Evolutionary conservation across 2,113 vertebrate genomes (phyloP).

Genomic region (Typhlomys cinereus): DNA sequence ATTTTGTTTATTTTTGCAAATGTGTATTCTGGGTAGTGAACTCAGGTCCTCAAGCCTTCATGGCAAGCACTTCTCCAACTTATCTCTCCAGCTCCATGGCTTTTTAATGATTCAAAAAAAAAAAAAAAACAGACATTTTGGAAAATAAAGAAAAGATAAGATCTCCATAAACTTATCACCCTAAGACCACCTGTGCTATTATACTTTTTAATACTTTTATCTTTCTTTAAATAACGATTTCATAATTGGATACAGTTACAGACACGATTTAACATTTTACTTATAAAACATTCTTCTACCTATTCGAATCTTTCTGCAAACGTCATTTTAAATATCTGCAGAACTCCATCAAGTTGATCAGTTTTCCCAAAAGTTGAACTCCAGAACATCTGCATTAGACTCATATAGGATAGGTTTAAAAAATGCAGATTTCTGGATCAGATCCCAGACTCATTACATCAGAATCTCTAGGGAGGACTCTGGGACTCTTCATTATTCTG

Average conservation of each 20-base stretch:
- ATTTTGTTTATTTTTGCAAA: too few relatives aligned
- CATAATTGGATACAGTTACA: constrained; percentile 60
- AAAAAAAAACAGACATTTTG: constrained; percentile 44
- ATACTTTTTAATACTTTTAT: constrained; percentile 54
- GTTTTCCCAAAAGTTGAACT: constrained; percentile 57
- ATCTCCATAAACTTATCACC: neutral
- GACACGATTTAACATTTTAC: constrained; percentile 57
- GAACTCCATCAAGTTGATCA: constrained; percentile 52
- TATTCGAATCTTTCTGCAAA: constrained; percentile 67
- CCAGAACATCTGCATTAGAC: constrained; percentile 46
- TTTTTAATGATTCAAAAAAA: neutral
- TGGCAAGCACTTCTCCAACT: neutral
- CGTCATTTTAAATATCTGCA: constrained; percentile 63
- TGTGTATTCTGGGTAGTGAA: neutral
- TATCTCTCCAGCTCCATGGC: neutral
- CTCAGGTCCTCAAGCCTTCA: too few relatives aligned
- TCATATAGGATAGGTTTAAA: constrained; percentile 41
- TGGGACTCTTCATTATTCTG: constrained; percentile 34
- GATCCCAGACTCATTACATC: constrained; percentile 60
- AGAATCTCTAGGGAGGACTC: neutral
- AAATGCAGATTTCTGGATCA: constrained; percentile 67
- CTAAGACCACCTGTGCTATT: constrained; percentile 29
- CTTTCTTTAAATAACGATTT: constrained; percentile 45
- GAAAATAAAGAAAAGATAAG: constrained; percentile 38
- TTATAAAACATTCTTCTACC: constrained; percentile 62